Base-by-base conservation (phyloP, 2,113 vertebrate species). In the Dipodomys spectabilis region DNA sequence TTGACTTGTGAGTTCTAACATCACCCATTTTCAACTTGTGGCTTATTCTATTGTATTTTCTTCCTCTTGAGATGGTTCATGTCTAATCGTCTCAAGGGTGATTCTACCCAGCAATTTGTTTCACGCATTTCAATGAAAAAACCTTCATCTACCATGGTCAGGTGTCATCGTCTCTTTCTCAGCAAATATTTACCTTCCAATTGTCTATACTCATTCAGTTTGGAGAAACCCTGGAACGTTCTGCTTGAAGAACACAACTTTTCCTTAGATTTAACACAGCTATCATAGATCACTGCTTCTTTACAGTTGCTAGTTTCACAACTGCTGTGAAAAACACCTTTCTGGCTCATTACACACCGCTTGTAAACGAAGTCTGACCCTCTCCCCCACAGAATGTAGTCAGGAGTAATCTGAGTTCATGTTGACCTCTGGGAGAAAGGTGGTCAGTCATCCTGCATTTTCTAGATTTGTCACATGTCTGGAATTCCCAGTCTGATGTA, bases 221-320 rank as follows among this genome's bases (percentile, higher is more conserved):
- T 86, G 71, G 79, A 73, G 65, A 93, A 15, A 30, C 18, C 69
- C 64, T 82, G 49, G 60, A 81, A 73, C 64, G 22, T 49, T 53
- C 5, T 62, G 57, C 45, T 73, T 27, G 19, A 53, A 68, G 6
- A 49, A 49, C 23, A 78, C n/a, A 86, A 16, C 15, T 86, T 90
- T 90, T 64, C 69, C 44, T 85, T 16, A 60, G 68, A 39, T 69
- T 93, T 67, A 85, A 65, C 16, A 78, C 44, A 5, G 72, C 53
- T 49, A 8, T 57, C 65, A 32, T 27, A 16, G 30, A 65, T 73
- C 45, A 35, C 20, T 65, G 28, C 23, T 32, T 86, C 81, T 85
- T 87, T 44, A 16, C 28, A 62, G 45, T 22, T 74, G 71, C 82
- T 79, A 88, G 65, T 94, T 93, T 91, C 44, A 71, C 28, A 94